Evolutionary conservation across 2,113 vertebrate species (phyloP), one percentile per base, ranked within the genome.

Genomic region (Podarcis cretensis): DNA sequence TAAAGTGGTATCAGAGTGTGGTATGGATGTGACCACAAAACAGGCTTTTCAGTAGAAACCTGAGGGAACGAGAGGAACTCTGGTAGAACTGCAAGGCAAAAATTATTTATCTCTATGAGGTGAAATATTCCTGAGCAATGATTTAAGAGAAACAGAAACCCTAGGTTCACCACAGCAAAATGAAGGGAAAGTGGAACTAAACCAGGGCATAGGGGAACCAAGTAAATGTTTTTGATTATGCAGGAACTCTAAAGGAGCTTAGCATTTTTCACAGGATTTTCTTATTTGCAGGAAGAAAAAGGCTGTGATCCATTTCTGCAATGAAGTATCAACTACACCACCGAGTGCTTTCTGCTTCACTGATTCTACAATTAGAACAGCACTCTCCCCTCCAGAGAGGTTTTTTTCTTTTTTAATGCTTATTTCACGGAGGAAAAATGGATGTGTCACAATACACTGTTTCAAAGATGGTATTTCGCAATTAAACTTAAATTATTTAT

Each of bases 401-500:
- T 73, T n/a, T 73, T 73, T 73, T 35, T 74, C 35, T 35, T 74
- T 32, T 48, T 32, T 81, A 69, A 83, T 65, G 69, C 57, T 88
- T 88, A 40, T 83, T 83, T 88, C 87, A 83, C 30, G 40, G 37
- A 48, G n/a, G 81, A 54, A 88, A 88, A 88, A 88, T 77, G 80
- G 37, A 77, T 88, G 37, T 88, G 80, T 88, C 81, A 88, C 65
- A 83, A 83, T 30, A 88, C n/a, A 77, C 73, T 66, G n/a, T 88
- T 88, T 71, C 87, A 88, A 77, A 76, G 71, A 35, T 77, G 73
- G 81, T 77, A 83, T 88, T 88, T 88, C 71, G 83, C 63, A 76
- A 83, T 88, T 88, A 83, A 88, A 68, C 37, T 77, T 76, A 88
- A 65, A 83, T 83, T 88, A 88, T 83, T 83, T 88, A 83, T 88